Evolutionary conservation across 2,113 vertebrate genomes (phyloP), one percentile per base, ranked within the genome.

Genomic region (Mola mola): DNA sequence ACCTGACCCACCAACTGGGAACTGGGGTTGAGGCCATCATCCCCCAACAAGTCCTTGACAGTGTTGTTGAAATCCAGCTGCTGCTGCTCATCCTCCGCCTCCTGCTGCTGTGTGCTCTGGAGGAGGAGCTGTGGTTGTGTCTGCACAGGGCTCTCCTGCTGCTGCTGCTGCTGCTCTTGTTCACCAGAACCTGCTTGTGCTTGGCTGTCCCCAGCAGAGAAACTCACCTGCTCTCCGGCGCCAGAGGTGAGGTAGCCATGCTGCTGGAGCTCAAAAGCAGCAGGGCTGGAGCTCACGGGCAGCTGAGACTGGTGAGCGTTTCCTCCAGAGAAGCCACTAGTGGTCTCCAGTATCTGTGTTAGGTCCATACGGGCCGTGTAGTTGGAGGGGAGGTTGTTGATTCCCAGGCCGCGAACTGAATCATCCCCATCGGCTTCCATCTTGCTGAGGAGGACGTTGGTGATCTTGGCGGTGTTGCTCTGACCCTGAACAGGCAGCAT

Each of bases 291-390:
- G 94, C 92, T 94, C 91, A 93, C 93, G 88, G 88, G 87, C 70
- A 89, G 80, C 66, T 83, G 85, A 50, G 67, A 92, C 87, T 95
- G 95, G 28, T 93, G 90, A 80, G 89, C 17, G 1, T 66, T 36
- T 29, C 72, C 83, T 26, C 66, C 83, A 17, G 82, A 25, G 4
- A 88, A 88, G 57, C 62, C 84, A 87, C 90, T 52, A 16, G 95
- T 94, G 13, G 96, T 97, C 92, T 99, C 96, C 75, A 99, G 90
- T 81, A 99, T 98, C 88, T 99, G 97, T 11, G 97, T 99, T 83
- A 99, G 96, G 92, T 99, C 98, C 96, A 98, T 96, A 56, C 97
- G 93, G 65, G 97, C 97, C 20, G 96, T 99, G 83, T 99, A 99
- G 90, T 98, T 99, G 43, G 97, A 96, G 42, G 97, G 94, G 83